Evolutionary conservation across 2,797 vertebrate genomes (phyloP).

Genomic region (Enteromius mattozi): DNA sequence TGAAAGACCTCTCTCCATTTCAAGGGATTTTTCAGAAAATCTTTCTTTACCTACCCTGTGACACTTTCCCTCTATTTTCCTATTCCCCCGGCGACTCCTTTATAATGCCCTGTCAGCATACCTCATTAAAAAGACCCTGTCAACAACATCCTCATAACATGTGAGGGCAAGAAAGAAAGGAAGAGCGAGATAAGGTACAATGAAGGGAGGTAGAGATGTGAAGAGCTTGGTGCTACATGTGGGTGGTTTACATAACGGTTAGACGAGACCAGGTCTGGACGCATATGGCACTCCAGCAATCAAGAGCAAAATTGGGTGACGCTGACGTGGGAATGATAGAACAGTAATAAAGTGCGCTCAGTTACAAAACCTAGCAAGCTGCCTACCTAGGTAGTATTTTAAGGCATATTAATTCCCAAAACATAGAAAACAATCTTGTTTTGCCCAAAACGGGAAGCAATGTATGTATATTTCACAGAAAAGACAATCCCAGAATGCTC

Average conservation of each 20-base stretch:
- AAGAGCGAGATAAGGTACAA: slow-evolving; percentile 16
- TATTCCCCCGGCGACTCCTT: neutral
- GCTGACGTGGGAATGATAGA: slow-evolving; percentile 3
- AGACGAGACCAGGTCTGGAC: slow-evolving; percentile 66
- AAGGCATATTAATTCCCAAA: neutral
- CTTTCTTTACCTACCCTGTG: slow-evolving; percentile 16
- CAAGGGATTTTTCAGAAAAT: slow-evolving; percentile 31
- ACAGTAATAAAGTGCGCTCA: slow-evolving; percentile 35
- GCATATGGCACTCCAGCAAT: slow-evolving; percentile 72
- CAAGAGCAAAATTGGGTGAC: slow-evolving; percentile 66
- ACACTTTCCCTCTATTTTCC: neutral
- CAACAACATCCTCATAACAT: slow-evolving; percentile 30
- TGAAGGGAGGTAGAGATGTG: slow-evolving; percentile 25
- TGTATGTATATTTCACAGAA: neutral
- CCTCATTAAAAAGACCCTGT: slow-evolving; percentile 32
- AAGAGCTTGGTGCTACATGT: slow-evolving; percentile 69
- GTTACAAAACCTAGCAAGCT: neutral
- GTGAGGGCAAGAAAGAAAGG: slow-evolving; percentile 21
- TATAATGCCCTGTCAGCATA: slow-evolving; percentile 2
- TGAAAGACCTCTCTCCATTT: slow-evolving; percentile 31
- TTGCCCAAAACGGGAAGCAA: neutral
- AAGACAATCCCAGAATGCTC: neutral
- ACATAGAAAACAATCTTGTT: neutral
- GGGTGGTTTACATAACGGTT: slow-evolving; percentile 80
- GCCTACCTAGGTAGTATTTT: neutral